These are phyloP conservation scores for Xenopus laevis DNA, from an alignment of 2,113 vertebrate species.

Conservation along the genomic window DNA sequence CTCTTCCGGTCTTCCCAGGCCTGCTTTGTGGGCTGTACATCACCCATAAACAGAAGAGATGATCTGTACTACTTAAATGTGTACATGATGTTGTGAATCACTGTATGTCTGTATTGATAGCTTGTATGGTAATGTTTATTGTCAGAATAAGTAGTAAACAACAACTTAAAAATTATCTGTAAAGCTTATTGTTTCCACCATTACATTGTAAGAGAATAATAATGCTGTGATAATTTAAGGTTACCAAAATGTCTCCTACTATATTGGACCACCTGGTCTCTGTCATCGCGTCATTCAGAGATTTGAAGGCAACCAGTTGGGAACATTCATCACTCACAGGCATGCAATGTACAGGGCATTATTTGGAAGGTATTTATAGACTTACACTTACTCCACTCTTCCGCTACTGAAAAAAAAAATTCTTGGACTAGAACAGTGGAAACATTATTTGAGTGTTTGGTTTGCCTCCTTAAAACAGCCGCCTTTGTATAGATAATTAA, in stretches of 20 bases:
- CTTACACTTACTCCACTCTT: constrained; percentile 7
- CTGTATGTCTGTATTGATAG: too few species aligned
- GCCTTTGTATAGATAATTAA: not conserved
- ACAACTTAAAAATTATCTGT: too few species aligned
- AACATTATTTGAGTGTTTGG: constrained; percentile 44
- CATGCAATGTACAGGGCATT: constrained; percentile 47
- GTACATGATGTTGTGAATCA: too few species aligned
- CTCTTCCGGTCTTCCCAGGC: too few species aligned
- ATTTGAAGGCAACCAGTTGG: constrained; percentile 42
- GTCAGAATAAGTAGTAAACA: too few species aligned
- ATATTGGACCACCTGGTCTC: constrained; percentile 37
- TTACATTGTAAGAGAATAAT: constrained; percentile 4
- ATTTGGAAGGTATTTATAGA: constrained; percentile 53
- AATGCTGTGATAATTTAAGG: constrained; percentile 24
- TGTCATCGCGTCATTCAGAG: constrained; percentile 46
- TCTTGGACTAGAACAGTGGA: constrained; percentile 41
- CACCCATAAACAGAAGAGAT: too few species aligned
- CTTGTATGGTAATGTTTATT: too few species aligned
- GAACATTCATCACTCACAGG: constrained; percentile 49
- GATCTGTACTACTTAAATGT: too few species aligned
- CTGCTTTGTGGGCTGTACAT: too few species aligned
- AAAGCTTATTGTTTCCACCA: too few species aligned
- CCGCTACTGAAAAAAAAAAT: too few species aligned
- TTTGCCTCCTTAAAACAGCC: constrained; percentile 26
- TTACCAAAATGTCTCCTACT: constrained; percentile 4